A percentile compares a stretch with the other conserved stretches of the same genome.
Conservation (phyloP, 1,140 invertebrate genomes). For the Zaprionus capensis region DNA sequence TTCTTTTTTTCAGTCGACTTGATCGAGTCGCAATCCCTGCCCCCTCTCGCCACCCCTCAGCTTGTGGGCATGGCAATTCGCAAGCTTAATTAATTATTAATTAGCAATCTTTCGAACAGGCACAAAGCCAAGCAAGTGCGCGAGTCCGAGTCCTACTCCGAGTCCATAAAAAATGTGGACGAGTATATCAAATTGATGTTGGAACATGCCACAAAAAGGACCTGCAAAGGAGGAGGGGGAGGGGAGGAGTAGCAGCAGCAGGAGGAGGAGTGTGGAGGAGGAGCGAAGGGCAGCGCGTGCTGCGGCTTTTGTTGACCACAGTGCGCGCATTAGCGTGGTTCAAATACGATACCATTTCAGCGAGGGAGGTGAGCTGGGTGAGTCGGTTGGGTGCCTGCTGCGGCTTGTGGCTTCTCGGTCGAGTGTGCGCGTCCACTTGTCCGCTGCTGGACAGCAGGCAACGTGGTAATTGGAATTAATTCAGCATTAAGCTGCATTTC, state of each 20-base stretch:
- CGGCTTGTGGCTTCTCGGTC: slow-evolving; percentile 23
- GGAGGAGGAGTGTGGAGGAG: background rate
- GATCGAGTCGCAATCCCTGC: background rate
- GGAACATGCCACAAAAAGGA: slow-evolving; percentile 66
- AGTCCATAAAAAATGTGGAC: background rate
- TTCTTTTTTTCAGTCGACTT: slow-evolving; percentile 22
- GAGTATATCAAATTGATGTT: slow-evolving; percentile 69
- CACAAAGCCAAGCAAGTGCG: slow-evolving; percentile 73
- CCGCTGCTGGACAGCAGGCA: slow-evolving; percentile 18
- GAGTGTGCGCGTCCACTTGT: slow-evolving; percentile 60
- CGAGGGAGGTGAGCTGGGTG: background rate
- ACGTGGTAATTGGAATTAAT: slow-evolving; percentile 81
- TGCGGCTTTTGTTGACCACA: slow-evolving; percentile 71
- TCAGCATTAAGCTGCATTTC: slow-evolving; percentile 82
- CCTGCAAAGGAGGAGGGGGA: background rate
- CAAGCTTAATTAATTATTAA: slow-evolving; percentile 81
- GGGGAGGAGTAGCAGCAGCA: background rate
- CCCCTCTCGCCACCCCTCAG: background rate
- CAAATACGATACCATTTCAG: slow-evolving; percentile 42
- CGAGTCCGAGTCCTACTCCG: background rate
- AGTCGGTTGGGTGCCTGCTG: slow-evolving; percentile 7
- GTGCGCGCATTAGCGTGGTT: slow-evolving; percentile 72
- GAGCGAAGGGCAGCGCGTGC: slow-evolving; percentile 58
- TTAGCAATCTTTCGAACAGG: slow-evolving; percentile 63
- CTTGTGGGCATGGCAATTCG: slow-evolving; percentile 50